phyloP scores from a whole-genome alignment of 2,797 vertebrate genomes.

The Etheostoma perlongum region DNA sequence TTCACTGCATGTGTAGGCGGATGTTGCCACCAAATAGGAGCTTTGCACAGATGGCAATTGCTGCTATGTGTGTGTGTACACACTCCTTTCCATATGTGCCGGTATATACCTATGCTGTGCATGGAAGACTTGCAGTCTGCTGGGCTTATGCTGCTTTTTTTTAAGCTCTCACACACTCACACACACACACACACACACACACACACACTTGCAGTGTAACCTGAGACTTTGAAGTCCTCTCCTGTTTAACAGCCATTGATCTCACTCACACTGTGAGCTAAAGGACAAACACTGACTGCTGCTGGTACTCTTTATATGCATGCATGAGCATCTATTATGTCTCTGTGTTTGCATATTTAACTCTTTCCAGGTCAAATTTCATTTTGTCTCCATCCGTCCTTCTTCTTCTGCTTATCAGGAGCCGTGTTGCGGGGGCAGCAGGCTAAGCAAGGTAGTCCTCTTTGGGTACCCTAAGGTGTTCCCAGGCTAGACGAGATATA shows the following conservation, averaged over 20 bases:
- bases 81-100: constrained; percentile 57
- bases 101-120: constrained; percentile 47
- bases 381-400: too few species aligned
- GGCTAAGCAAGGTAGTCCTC: too few species aligned
- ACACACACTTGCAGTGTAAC: not conserved
- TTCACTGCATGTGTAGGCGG: constrained; percentile 37
- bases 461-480: too few species aligned
- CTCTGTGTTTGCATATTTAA: constrained; percentile 6
- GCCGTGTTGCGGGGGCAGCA: too few species aligned
- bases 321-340: constrained; percentile 15
- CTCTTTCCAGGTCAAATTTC: not conserved
- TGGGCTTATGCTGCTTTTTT: constrained; percentile 55
- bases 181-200: constrained; percentile 22
- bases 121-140: constrained; percentile 50
- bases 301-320: constrained; percentile 22
- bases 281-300: constrained; percentile 69
- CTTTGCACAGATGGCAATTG: constrained; percentile 58
- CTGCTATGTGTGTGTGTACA: constrained; percentile 26
- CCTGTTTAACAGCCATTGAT: constrained; percentile 72
- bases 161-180: constrained; percentile 21
- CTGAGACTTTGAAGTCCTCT: constrained; percentile 38
- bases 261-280: constrained; percentile 68
- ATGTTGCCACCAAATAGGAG: constrained; percentile 31
- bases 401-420: too few species aligned
- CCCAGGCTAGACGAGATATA: too few species aligned